These are phyloP conservation scores for Botia almorhae DNA, from an alignment of 2,797 vertebrate species.

Conservation along the genomic window DNA sequence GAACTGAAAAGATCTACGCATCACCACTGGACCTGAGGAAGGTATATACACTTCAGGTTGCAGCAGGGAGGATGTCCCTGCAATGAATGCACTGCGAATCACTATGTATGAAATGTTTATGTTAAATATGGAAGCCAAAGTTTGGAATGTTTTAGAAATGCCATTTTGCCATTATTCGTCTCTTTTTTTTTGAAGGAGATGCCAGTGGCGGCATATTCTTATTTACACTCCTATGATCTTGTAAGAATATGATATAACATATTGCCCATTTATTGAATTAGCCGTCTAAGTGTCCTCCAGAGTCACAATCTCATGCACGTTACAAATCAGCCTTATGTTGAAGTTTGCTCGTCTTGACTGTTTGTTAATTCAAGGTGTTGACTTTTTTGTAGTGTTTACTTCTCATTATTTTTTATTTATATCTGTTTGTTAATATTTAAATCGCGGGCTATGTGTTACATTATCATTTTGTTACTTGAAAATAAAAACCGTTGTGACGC, in stretches of 20 bases:
- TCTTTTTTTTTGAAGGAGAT: slow-evolving; percentile 7
- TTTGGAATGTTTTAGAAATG: slow-evolving; percentile 5
- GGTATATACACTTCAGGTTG: background rate
- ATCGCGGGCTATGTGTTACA: slow-evolving; percentile 7
- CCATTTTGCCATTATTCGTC: background rate
- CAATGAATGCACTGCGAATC: slow-evolving; percentile 8
- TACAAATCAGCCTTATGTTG: slow-evolving; percentile 16
- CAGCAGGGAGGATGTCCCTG: background rate
- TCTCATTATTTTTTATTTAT: slow-evolving; percentile 31
- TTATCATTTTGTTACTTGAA: slow-evolving; percentile 30
- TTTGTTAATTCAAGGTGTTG: slow-evolving; percentile 3
- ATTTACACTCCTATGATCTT: slow-evolving; percentile 14
- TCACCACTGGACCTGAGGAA: background rate
- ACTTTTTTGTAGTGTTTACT: background rate
- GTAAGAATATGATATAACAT: background rate
- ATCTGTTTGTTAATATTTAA: background rate
- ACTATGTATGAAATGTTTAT: background rate
- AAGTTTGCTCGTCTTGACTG: background rate
- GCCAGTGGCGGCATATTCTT: background rate
- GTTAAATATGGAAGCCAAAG: slow-evolving; percentile 33
- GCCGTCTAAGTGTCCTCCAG: slow-evolving; percentile 21
- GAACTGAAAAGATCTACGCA: background rate
- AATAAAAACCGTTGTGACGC: slow-evolving; percentile 47
- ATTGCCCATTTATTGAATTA: background rate
- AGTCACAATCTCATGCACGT: slow-evolving; percentile 6